Percentiles rank a stretch among this genome's conserved stretches.
Evolutionary conservation across 2,888 invertebrate genomes (phyloP).

Genomic region (Eupithecia tripunctaria): DNA sequence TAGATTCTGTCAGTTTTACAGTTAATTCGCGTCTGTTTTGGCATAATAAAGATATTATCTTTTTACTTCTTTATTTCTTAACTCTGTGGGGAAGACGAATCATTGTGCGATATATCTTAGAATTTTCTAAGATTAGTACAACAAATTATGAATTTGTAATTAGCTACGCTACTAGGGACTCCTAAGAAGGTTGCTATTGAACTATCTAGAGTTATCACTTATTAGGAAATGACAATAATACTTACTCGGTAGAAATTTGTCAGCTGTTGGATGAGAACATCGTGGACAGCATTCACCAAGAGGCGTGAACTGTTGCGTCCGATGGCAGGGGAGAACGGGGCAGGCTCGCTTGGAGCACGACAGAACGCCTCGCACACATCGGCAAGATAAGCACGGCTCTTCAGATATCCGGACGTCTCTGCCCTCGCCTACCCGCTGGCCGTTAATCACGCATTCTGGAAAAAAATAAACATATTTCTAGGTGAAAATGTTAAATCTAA

Average conservation of each 20-base stretch:
- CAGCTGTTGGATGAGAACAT: slow-evolving; percentile 78
- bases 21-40: too few relatives aligned
- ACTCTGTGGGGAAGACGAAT: background rate
- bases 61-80: background rate
- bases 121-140: background rate
- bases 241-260: slow-evolving; percentile 79
- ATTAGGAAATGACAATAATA: slow-evolving; percentile 25
- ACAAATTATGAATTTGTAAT: background rate
- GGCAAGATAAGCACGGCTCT: slow-evolving; percentile 94
- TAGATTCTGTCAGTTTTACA: too few relatives aligned
- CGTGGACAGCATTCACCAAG: slow-evolving; percentile 92
- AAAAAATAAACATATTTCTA: slow-evolving; percentile 40
- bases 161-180: background rate
- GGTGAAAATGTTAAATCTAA: background rate
- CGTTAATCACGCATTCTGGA: slow-evolving; percentile 92
- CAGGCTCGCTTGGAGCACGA: slow-evolving; percentile 94
- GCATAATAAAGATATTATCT: too few relatives aligned
- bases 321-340: slow-evolving; percentile 93
- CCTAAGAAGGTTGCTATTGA: background rate
- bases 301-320: slow-evolving; percentile 87
- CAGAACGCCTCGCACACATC: slow-evolving; percentile 88
- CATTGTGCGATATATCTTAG: background rate
- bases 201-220: background rate
- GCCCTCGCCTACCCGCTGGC: slow-evolving; percentile 91
- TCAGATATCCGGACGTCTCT: slow-evolving; percentile 91